phyloP scores from a whole-genome alignment of 2,888 invertebrate genomes.

The Limenitis camilla region DNA sequence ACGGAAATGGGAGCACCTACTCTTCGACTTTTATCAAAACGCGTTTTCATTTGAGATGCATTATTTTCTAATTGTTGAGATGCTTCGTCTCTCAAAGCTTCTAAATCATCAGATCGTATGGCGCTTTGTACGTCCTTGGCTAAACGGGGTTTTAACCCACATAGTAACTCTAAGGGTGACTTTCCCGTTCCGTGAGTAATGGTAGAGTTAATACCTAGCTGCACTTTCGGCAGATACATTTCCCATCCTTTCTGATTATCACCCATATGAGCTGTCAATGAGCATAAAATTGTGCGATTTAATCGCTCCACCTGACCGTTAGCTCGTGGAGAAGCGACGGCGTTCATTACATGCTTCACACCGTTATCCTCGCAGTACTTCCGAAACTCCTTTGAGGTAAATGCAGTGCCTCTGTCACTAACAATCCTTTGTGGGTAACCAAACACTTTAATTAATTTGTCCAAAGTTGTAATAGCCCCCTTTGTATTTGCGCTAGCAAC shows the following conservation, averaged over 20 bases:
- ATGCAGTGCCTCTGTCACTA: slow-evolving; percentile 26
- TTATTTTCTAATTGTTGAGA: not conserved
- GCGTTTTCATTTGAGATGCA: not conserved
- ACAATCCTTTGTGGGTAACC: slow-evolving; percentile 23
- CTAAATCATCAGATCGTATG: not conserved
- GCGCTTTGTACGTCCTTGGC: not conserved
- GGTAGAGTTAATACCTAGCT: not conserved
- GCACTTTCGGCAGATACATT: not conserved
- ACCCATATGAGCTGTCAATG: not conserved
- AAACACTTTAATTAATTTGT: slow-evolving; percentile 12
- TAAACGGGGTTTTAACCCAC: not conserved
- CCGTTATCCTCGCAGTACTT: slow-evolving; percentile 22
- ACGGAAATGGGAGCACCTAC: not conserved
- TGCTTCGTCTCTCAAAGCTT: not conserved
- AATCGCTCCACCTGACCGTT: slow-evolving; percentile 30
- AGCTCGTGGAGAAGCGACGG: slow-evolving; percentile 26
- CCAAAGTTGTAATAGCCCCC: not conserved
- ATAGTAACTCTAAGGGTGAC: not conserved
- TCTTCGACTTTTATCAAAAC: not conserved
- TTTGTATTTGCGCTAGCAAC: not conserved
- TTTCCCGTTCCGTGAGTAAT: not conserved
- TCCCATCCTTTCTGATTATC: not conserved
- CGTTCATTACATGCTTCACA: slow-evolving; percentile 23
- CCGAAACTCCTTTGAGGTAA: slow-evolving; percentile 24
- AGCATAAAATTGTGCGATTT: slow-evolving; percentile 14